phyloP scores from a whole-genome alignment of 2,113 vertebrate species.

The Pimephales promelas region DNA sequence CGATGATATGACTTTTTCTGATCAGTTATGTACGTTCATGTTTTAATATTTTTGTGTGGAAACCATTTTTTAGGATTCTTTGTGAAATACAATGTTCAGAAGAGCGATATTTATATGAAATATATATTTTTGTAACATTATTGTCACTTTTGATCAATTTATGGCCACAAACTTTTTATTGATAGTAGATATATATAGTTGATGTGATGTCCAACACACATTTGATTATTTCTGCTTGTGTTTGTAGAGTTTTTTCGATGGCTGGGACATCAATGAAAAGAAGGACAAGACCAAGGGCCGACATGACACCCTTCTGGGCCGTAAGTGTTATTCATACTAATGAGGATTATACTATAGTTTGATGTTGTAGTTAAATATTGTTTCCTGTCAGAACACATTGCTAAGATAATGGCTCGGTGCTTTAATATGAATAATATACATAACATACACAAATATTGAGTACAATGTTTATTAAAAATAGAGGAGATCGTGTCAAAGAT shows the following conservation, averaged over 20 bases:
- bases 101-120: too few species aligned
- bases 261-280: slow-evolving; percentile 93
- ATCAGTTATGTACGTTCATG: too few species aligned
- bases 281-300: slow-evolving; percentile 91
- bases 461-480: neutral
- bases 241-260: slow-evolving; percentile 92
- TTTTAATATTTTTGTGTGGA: too few species aligned
- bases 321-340: slow-evolving; percentile 64
- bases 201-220: neutral
- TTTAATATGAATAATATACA: neutral
- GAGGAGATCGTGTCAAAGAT: neutral
- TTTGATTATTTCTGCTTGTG: slow-evolving; percentile 4
- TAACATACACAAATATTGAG: neutral
- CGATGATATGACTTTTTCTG: too few species aligned
- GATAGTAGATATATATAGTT: neutral
- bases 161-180: neutral
- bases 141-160: neutral
- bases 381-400: neutral
- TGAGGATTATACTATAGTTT: neutral
- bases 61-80: too few species aligned
- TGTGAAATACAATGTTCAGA: too few species aligned
- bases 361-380: neutral
- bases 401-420: neutral
- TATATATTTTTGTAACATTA: neutral
- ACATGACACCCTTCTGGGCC: slow-evolving; percentile 71